These are phyloP conservation scores for Gari tellinella DNA, from an alignment of 2,888 invertebrate genomes.

Conservation along the genomic window DNA sequence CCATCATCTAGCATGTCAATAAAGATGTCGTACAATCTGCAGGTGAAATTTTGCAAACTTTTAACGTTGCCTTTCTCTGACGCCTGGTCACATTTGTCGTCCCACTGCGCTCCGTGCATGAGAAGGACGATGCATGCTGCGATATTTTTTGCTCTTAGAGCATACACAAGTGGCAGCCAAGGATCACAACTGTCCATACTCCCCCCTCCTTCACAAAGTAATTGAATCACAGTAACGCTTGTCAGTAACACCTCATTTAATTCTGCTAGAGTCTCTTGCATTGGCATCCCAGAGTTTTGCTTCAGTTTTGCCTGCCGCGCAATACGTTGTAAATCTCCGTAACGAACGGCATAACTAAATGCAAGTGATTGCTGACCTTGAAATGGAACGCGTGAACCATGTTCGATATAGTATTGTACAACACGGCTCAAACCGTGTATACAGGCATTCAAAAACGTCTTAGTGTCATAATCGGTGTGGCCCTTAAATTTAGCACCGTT, in stretches of 20 bases:
- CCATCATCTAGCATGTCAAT: conserved; percentile 10
- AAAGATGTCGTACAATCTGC: background rate
- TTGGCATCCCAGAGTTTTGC: background rate
- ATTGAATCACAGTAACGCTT: conserved; percentile 12
- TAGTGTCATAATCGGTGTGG: background rate
- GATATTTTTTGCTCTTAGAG: conserved; percentile 23
- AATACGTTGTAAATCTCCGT: conserved; percentile 10
- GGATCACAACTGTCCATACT: background rate
- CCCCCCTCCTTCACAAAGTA: conserved; percentile 10
- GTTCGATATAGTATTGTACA: conserved; percentile 21
- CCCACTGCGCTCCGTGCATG: conserved; percentile 36
- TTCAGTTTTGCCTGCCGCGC: background rate
- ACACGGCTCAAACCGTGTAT: conserved; percentile 17
- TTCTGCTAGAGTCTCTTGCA: background rate
- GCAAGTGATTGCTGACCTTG: background rate
- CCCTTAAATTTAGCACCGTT: conserved; percentile 11
- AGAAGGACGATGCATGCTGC: conserved; percentile 33
- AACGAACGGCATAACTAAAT: conserved; percentile 12
- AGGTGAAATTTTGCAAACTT: background rate
- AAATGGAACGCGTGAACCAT: conserved; percentile 2
- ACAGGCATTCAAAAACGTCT: conserved; percentile 21
- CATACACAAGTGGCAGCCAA: conserved; percentile 7
- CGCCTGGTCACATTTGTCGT: conserved; percentile 9
- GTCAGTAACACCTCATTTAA: conserved; percentile 7
- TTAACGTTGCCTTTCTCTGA: conserved; percentile 6